phyloP scores from a whole-genome alignment of 2,113 vertebrate species.

The Willisornis vidua region DNA sequence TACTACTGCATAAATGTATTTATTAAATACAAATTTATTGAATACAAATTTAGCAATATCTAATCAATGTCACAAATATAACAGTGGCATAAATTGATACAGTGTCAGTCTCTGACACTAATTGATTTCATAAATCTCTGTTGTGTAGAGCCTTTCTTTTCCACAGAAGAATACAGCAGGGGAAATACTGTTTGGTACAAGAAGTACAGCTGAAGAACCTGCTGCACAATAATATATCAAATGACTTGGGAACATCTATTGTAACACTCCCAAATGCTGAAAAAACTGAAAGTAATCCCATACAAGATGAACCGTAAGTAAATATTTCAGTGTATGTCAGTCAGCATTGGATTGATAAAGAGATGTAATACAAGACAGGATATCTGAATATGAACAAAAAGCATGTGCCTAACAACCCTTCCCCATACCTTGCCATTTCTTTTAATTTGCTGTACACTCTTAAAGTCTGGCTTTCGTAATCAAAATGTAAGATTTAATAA shows the following conservation, averaged over 20 bases:
- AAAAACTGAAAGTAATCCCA: background rate
- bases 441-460: constrained; percentile 22
- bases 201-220: background rate
- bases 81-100: background rate
- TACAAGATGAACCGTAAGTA: background rate
- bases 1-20: background rate
- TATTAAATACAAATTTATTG: background rate
- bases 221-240: background rate
- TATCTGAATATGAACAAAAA: background rate
- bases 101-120: background rate
- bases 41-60: background rate
- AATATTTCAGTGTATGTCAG: background rate
- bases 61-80: background rate
- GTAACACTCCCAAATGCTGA: background rate
- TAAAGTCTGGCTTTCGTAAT: constrained; percentile 68
- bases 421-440: background rate
- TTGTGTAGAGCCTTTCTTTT: background rate
- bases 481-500: constrained; percentile 76
- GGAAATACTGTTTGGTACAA: background rate
- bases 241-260: background rate
- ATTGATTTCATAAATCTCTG: background rate
- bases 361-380: background rate
- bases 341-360: background rate
- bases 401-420: background rate
- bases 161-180: background rate